Conservation (phyloP, 2,888 invertebrate species). For the Xylota segnis region DNA sequence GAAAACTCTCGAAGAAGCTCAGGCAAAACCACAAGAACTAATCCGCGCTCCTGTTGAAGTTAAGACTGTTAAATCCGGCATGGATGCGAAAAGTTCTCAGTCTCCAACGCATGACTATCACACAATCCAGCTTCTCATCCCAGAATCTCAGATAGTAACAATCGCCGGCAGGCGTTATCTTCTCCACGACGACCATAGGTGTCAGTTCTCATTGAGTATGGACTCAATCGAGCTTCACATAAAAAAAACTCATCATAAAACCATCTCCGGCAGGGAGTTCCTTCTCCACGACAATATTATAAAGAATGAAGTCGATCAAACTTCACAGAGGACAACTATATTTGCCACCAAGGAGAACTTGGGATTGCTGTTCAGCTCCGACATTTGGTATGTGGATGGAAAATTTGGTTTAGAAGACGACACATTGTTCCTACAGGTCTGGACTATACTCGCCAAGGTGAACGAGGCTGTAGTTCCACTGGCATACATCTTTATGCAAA, state of each 20-base stretch:
- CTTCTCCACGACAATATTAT: conserved; percentile 21
- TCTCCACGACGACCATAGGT: too few species aligned
- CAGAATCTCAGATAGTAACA: too few species aligned
- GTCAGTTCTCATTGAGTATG: too few species aligned
- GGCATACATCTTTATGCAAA: conserved; percentile 1
- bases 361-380: background rate
- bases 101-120: too few species aligned
- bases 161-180: too few species aligned
- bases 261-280: background rate
- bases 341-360: conserved; percentile 8
- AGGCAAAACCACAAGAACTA: background rate
- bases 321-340: conserved; percentile 3
- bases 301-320: conserved; percentile 12
- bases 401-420: background rate
- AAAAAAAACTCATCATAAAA: background rate
- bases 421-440: background rate
- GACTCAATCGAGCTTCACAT: background rate
- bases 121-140: too few species aligned
- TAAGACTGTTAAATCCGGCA: too few species aligned
- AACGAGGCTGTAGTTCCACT: background rate
- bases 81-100: too few species aligned
- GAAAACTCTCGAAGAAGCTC: background rate
- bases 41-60: background rate
- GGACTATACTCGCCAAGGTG: background rate
- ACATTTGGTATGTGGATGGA: background rate